Percentiles rank a stretch among this genome's conserved stretches.
Evolutionary conservation across 1,140 invertebrate species (phyloP).

Genomic region (Drosophila ananassae): DNA sequence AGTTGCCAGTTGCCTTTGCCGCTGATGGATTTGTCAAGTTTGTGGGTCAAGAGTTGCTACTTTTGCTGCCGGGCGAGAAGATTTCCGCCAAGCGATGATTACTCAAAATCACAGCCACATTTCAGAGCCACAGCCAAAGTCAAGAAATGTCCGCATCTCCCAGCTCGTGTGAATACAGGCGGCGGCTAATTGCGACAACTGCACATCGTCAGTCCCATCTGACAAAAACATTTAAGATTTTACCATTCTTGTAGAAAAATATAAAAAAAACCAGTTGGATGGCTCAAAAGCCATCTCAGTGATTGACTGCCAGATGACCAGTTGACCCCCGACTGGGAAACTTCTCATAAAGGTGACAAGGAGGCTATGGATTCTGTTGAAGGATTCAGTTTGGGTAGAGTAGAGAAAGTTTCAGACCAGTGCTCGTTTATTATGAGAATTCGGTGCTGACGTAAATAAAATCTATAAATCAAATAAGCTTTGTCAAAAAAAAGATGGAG

Average conservation of each 20-base stretch:
- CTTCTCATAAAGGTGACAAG: conserved; percentile 21
- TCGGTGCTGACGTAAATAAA: too few relatives aligned
- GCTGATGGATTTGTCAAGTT: conserved; percentile 80
- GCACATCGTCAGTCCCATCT: conserved; percentile 27
- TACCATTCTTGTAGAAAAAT: conserved; percentile 29
- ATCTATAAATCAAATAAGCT: too few relatives aligned
- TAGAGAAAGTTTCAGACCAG: too few relatives aligned
- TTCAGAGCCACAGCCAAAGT: conserved; percentile 12
- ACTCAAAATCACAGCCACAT: conserved; percentile 75
- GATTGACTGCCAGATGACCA: conserved; percentile 55
- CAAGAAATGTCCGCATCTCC: conserved; percentile 32
- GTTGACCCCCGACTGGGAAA: conserved; percentile 30
- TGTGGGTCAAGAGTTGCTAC: conserved; percentile 67
- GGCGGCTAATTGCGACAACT: conserved; percentile 71
- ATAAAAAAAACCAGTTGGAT: conserved; percentile 40
- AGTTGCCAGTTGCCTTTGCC: conserved; percentile 25
- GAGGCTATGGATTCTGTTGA: conserved; percentile 18
- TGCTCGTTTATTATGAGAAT: too few relatives aligned
- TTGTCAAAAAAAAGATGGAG: too few relatives aligned
- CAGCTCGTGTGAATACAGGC: conserved; percentile 60
- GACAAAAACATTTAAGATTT: conserved; percentile 32
- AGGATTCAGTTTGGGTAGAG: not conserved
- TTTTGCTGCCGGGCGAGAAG: conserved; percentile 26
- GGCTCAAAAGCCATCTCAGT: conserved; percentile 23
- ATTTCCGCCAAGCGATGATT: conserved; percentile 74